Conservation (phyloP, 2,797 vertebrate species). For the Phalanger gymnotis region DNA sequence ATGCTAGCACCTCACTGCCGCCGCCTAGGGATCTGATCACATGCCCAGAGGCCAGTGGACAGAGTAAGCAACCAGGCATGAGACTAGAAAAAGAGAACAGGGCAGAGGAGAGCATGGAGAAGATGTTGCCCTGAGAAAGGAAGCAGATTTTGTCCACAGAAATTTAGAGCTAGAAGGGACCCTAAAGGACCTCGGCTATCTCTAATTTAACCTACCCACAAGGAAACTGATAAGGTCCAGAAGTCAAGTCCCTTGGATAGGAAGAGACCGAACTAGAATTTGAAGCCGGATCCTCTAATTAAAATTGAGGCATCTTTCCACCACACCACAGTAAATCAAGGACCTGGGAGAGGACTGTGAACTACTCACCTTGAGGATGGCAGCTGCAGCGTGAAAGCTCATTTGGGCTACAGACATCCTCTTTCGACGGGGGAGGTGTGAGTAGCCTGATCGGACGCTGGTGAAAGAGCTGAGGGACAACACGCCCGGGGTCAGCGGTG, state of each 20-base stretch:
- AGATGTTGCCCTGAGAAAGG: background rate
- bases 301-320: background rate
- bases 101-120: background rate
- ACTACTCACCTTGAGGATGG: conserved; percentile 89
- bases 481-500: conserved; percentile 90
- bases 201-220: background rate
- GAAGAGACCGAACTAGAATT: background rate
- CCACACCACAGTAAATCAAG: background rate
- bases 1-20: background rate
- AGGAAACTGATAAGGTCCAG: accelerated
- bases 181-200: background rate
- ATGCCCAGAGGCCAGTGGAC: background rate
- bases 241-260: too few relatives aligned
- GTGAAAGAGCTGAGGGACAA: conserved; percentile 93
- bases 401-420: conserved; percentile 96
- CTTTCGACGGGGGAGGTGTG: conserved; percentile 90
- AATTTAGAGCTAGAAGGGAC: background rate
- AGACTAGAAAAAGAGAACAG: background rate
- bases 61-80: background rate
- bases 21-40: background rate
- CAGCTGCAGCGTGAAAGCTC: conserved; percentile 95
- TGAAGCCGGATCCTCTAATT: background rate
- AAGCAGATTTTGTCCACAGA: background rate
- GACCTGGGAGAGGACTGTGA: background rate
- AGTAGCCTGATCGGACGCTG: conserved; percentile 90